Evolutionary conservation across 2,888 invertebrate genomes (phyloP), one percentile per base, ranked within the genome.

Genomic region (Cataglyphis altisquamis): DNA sequence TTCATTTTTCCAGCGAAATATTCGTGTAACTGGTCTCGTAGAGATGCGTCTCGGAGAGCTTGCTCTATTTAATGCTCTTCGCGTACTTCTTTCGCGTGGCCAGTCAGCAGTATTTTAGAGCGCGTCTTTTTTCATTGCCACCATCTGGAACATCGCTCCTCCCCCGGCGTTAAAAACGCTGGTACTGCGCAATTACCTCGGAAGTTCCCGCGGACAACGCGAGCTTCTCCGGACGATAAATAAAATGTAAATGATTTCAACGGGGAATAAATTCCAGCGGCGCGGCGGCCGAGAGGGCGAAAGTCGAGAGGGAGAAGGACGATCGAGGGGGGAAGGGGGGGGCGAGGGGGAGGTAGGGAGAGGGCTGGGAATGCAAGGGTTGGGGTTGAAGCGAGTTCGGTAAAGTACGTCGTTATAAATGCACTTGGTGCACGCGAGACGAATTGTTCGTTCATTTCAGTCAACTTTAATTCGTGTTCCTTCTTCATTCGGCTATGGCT

Each of bases 381-480:
- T 36, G 36, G 87, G 89, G 91, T 90, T 89, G 89, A 85, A 88
- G 88, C 89, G 88, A 32, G 10, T 72, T 80, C 78, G 78, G 60
- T 45, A 62, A 90, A 90, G 90, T 91, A 90, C 88, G 89, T 91
- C 87, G 91, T 92, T 92, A 92, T 92, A 92, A 92, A 93, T 93
- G 92, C 91, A 88, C 89, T 90, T 86, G 88, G 87, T 90, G 90
- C 93, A 93, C 92, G 93, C 93, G 91, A 93, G 90, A 89, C 89
- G 89, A 91, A 91, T 89, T 91, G 89, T 91, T 90, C 92, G 77
- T 57, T 77, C 68, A 67, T 67, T 67, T 57, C 41, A 32, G 41
- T 21, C 55, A 67, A 60, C 72, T 72, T 80, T 32, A 72, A 45
- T 21, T 62, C 62, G 66, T 48, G 66, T 62, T 32, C 45, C 68